Conservation (phyloP, 2,797 vertebrate genomes). For the Sarcoramphus papa region DNA sequence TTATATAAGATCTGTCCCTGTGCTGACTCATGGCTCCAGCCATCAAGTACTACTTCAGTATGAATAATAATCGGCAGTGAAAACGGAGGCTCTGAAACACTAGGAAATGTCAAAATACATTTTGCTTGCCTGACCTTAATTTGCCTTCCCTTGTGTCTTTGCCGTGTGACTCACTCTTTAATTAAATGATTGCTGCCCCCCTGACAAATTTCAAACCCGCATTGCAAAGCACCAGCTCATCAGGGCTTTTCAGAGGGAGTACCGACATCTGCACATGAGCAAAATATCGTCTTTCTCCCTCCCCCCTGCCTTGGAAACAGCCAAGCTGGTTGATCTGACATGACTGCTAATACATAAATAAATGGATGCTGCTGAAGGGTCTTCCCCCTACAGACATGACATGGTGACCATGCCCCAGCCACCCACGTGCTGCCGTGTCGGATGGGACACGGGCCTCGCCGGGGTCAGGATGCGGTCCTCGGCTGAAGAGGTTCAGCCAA, state of each 20-base stretch:
- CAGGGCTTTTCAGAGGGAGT: not conserved
- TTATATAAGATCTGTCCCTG: not conserved
- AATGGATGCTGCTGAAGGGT: not conserved
- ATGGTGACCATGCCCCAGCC: rapidly evolving
- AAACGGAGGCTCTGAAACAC: not conserved
- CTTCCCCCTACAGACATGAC: not conserved
- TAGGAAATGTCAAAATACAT: conserved; percentile 4
- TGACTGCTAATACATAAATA: not conserved
- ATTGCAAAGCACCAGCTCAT: not conserved
- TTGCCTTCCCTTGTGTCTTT: not conserved
- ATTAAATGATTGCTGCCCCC: conserved; percentile 58
- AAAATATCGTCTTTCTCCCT: not conserved
- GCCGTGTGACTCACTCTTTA: conserved; percentile 30
- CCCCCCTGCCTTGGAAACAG: not conserved
- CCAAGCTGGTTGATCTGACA: not conserved
- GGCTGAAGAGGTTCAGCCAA: not conserved
- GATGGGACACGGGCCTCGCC: rapidly evolving
- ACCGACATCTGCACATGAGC: not conserved
- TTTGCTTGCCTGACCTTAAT: conserved; percentile 49
- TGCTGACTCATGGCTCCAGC: not conserved
- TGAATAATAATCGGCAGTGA: not conserved
- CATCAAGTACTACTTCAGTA: not conserved
- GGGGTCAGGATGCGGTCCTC: not conserved
- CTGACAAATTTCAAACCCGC: not conserved
- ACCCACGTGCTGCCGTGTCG: rapidly evolving